Percentiles rank a stretch among this genome's conserved stretches.
These are phyloP conservation scores for Clarias magur DNA, from an alignment of 2,113 vertebrate genomes.

Conservation along the genomic window DNA sequence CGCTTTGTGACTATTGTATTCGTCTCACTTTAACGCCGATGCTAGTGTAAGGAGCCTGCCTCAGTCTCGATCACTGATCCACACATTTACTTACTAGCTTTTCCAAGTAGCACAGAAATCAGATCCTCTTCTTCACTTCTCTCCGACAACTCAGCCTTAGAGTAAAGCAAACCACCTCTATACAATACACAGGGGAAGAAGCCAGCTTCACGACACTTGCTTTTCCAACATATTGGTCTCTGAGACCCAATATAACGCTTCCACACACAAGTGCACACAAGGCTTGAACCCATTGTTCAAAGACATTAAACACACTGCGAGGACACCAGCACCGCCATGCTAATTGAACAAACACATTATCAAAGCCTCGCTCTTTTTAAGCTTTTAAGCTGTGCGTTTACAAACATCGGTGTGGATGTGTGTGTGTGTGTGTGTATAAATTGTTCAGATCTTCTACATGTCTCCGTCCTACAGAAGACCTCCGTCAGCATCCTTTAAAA, in stretches of 20 bases:
- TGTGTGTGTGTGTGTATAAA: not conserved
- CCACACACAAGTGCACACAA: not conserved
- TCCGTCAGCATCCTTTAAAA: not conserved
- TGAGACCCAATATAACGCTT: not conserved
- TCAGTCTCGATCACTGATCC: conserved; percentile 12
- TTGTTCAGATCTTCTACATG: not conserved
- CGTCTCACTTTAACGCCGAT: conserved; percentile 14
- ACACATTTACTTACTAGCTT: conserved; percentile 17
- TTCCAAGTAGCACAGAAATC: conserved; percentile 30
- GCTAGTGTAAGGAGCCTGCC: conserved; percentile 7
- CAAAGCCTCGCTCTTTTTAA: not conserved
- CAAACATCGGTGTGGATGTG: not conserved
- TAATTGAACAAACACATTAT: not conserved
- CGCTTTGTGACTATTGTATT: not conserved
- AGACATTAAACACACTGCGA: not conserved
- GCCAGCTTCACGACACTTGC: not conserved
- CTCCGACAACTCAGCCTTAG: conserved; percentile 12
- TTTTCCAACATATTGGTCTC: not conserved
- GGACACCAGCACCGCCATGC: not conserved
- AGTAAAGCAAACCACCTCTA: not conserved
- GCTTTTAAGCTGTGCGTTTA: conserved; percentile 7
- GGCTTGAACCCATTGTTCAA: not conserved
- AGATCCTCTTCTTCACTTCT: conserved; percentile 19
- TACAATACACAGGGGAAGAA: not conserved
- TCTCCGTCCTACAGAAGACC: not conserved